A percentile compares a stretch with the other conserved stretches of the same genome.
Evolutionary conservation across 2,888 invertebrate genomes (phyloP).

Genomic region (Melieria picta): DNA sequence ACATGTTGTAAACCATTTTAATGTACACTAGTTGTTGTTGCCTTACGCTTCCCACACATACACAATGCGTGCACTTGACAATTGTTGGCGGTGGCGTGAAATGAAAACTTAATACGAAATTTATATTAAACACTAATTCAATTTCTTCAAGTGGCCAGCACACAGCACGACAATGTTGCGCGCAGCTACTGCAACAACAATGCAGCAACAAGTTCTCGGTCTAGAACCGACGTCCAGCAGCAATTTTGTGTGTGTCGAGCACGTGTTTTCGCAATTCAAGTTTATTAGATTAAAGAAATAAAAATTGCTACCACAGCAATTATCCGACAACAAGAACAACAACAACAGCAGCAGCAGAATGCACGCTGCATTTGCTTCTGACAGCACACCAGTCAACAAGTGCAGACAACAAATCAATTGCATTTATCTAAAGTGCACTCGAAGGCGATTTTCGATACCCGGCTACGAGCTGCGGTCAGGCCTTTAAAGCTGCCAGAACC

Average conservation of each 20-base stretch:
- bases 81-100: background rate
- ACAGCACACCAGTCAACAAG: background rate
- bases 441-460: too few species aligned
- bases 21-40: background rate
- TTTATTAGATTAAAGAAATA: slow-evolving; percentile 5
- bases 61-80: background rate
- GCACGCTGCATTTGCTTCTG: background rate
- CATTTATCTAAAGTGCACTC: background rate
- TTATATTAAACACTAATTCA: background rate
- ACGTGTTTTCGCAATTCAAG: slow-evolving; percentile 1
- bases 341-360: background rate
- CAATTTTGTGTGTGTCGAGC: background rate
- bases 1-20: background rate
- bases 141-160: background rate
- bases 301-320: background rate
- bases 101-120: background rate
- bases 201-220: slow-evolving; percentile 4
- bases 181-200: background rate
- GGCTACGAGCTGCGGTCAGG: too few species aligned
- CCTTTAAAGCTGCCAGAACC: too few species aligned
- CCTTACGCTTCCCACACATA: background rate
- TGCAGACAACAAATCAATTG: slow-evolving; percentile 8
- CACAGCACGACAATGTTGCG: background rate
- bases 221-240: background rate
- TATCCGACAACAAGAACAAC: background rate